Conservation (phyloP, 2,113 vertebrate genomes). For the Geothlypis trichas region DNA sequence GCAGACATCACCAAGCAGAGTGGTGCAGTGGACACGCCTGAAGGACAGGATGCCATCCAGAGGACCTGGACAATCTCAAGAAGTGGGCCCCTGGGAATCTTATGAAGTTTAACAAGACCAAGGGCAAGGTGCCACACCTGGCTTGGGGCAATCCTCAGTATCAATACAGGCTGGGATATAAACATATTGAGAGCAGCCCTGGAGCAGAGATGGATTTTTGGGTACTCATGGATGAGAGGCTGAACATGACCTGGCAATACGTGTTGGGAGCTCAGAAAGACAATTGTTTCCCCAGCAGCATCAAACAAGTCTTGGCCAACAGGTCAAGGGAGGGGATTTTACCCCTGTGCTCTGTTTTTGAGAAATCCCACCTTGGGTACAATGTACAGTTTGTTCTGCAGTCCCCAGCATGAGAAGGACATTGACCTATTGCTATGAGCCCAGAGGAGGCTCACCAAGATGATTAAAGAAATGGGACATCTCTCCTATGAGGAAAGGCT, state of each 20-base stretch:
- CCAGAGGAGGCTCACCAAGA: not conserved
- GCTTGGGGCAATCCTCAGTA: not conserved
- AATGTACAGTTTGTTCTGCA: too few relatives aligned
- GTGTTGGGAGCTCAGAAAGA: not conserved
- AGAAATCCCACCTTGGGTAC: not conserved
- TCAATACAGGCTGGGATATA: not conserved
- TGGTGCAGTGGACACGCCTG: not conserved
- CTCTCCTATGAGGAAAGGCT: not conserved
- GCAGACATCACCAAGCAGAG: not conserved
- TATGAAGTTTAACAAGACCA: not conserved
- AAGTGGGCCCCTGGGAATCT: not conserved
- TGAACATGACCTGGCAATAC: not conserved
- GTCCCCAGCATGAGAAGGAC: not conserved
- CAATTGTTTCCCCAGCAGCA: not conserved
- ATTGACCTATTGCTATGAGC: not conserved
- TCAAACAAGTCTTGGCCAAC: not conserved
- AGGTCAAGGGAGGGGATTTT: not conserved
- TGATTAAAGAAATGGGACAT: not conserved
- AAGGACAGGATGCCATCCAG: not conserved
- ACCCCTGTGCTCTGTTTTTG: not conserved
- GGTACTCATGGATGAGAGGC: not conserved
- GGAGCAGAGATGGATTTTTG: fast-evolving
- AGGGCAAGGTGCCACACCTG: not conserved
- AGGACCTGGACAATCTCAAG: not conserved
- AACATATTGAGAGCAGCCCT: not conserved